These are phyloP conservation scores for Mustelus asterias DNA, from an alignment of 2,113 vertebrate genomes.

Conservation along the genomic window DNA sequence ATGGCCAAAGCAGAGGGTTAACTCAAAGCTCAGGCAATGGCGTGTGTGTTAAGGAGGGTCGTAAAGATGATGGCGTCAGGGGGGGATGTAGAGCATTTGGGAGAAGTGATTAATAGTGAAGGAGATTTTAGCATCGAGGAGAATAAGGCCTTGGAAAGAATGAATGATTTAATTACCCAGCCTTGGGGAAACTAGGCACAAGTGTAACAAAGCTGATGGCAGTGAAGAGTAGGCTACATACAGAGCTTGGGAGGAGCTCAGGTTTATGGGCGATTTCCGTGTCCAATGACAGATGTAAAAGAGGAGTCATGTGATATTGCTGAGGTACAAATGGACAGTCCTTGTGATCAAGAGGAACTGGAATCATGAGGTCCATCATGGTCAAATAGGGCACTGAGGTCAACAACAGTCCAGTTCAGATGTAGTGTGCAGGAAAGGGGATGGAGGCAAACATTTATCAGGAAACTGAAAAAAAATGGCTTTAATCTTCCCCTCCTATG, in stretches of 20 bases:
- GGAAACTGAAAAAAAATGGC: too few relatives aligned
- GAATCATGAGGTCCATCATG: neutral
- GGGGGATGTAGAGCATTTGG: neutral
- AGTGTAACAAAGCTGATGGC: neutral
- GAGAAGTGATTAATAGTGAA: neutral
- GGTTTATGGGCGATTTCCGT: neutral
- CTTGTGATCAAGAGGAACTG: neutral
- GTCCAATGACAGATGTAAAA: neutral
- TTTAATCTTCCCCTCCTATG: neutral
- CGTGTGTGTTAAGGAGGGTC: neutral
- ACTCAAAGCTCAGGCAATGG: neutral
- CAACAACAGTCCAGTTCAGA: neutral
- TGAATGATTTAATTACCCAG: neutral
- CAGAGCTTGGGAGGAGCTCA: neutral
- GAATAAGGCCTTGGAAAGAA: neutral
- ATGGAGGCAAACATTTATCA: neutral
- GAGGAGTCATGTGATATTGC: neutral
- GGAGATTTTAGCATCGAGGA: neutral
- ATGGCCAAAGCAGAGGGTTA: too few relatives aligned
- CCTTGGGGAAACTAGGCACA: neutral
- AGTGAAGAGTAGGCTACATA: neutral
- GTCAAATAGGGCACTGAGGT: neutral
- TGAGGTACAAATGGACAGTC: neutral
- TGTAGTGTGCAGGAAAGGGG: neutral
- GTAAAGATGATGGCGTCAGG: neutral